phyloP scores from a whole-genome alignment of 2,797 vertebrate genomes.

The Echiichthys vipera region DNA sequence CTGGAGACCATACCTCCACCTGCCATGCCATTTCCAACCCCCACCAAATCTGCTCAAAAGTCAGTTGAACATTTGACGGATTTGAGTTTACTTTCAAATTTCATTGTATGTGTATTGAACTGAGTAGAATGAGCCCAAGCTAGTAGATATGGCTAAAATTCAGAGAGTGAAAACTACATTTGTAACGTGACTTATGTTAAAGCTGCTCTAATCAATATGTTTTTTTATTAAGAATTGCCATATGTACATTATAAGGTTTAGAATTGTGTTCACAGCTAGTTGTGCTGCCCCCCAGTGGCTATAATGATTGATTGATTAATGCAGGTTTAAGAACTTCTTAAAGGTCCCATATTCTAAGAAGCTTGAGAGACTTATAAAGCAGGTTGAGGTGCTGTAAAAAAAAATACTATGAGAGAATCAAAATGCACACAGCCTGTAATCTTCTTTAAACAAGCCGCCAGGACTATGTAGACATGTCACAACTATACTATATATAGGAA shows the following conservation, averaged over 20 bases:
- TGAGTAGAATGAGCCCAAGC: neutral
- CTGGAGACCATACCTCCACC: slow-evolving; percentile 82
- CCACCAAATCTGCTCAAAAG: slow-evolving; percentile 89
- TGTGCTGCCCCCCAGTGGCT: neutral
- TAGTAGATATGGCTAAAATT: too few species aligned
- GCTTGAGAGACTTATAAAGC: too few species aligned
- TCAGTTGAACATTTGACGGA: slow-evolving; percentile 69
- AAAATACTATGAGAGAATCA: too few species aligned
- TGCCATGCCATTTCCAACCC: slow-evolving; percentile 56
- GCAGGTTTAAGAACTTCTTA: slow-evolving; percentile 1
- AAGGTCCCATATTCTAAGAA: too few species aligned
- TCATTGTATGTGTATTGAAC: neutral
- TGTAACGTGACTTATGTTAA: too few species aligned
- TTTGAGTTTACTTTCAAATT: neutral
- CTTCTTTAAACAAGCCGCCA: too few species aligned
- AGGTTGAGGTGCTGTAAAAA: too few species aligned
- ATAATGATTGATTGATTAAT: neutral
- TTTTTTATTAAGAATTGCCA: neutral
- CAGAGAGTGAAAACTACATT: too few species aligned
- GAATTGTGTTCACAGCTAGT: neutral
- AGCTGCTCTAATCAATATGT: neutral
- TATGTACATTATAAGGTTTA: neutral
- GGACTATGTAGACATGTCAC: too few species aligned
- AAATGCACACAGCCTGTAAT: too few species aligned
- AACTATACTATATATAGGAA: too few species aligned